These are phyloP conservation scores for Drosophila ambigua DNA, from an alignment of 1,140 invertebrate genomes.

Conservation along the genomic window DNA sequence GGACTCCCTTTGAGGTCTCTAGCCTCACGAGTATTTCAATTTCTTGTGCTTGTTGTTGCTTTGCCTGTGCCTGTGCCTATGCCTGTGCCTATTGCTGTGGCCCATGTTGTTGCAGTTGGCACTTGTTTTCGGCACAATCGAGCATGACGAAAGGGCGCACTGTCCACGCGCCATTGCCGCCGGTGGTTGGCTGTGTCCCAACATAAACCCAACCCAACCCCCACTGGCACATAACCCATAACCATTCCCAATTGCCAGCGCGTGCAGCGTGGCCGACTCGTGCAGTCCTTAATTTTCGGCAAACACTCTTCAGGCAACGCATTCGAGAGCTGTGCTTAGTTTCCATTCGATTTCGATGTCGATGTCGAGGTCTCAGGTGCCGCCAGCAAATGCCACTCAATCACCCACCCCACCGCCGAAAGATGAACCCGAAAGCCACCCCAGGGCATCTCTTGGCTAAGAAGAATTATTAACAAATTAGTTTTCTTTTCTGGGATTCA, in stretches of 20 bases:
- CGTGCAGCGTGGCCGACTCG: constrained; percentile 29
- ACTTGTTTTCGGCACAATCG: constrained; percentile 81
- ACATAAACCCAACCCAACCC: background rate
- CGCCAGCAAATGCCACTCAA: constrained; percentile 38
- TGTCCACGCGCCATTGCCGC: constrained; percentile 64
- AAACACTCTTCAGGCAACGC: constrained; percentile 42
- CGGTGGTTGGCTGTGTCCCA: constrained; percentile 73
- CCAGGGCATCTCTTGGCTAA: background rate
- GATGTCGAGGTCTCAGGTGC: constrained; percentile 50
- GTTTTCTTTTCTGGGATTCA: constrained; percentile 30
- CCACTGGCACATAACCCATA: constrained; percentile 30
- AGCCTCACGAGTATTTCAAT: constrained; percentile 6
- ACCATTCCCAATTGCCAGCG: constrained; percentile 50
- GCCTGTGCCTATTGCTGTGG: constrained; percentile 5
- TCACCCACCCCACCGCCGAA: constrained; percentile 16
- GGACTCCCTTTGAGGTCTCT: background rate
- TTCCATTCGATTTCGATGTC: constrained; percentile 15
- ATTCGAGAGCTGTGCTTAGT: constrained; percentile 9
- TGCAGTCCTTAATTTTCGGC: constrained; percentile 72
- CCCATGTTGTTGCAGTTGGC: constrained; percentile 44
- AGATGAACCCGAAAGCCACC: background rate
- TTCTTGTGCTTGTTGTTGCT: constrained; percentile 23
- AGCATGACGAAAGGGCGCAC: constrained; percentile 73
- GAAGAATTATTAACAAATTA: constrained; percentile 40
- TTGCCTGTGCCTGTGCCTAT: constrained; percentile 1